These are phyloP conservation scores for Morone saxatilis DNA, from an alignment of 2,113 vertebrate genomes.

Conservation along the genomic window DNA sequence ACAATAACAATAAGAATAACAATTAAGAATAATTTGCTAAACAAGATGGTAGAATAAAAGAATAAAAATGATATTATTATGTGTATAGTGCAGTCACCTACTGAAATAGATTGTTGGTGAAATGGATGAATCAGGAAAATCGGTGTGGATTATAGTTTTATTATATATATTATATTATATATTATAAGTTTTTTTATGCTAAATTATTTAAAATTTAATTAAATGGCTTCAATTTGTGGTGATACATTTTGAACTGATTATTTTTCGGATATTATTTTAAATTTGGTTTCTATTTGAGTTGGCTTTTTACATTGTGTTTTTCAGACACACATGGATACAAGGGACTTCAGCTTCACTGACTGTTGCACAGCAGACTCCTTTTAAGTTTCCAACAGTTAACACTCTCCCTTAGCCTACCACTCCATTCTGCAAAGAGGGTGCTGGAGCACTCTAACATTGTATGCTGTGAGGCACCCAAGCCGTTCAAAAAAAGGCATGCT, in stretches of 20 bases:
- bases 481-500: neutral
- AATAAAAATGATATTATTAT: no score
- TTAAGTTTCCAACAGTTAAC: slow-evolving; percentile 13
- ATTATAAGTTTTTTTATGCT: no score
- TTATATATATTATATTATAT: no score
- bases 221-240: neutral
- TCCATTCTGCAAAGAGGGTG: neutral
- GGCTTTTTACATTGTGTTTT: neutral
- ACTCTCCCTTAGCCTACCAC: neutral
- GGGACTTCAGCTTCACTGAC: neutral
- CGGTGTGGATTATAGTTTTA: no score
- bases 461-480: neutral
- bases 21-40: no score
- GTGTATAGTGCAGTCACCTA: no score
- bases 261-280: neutral
- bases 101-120: neutral
- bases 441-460: neutral
- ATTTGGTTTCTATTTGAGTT: neutral
- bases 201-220: neutral
- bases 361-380: neutral
- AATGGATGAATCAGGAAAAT: neutral
- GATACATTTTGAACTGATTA: neutral
- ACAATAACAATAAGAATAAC: neutral
- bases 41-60: no score
- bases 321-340: neutral